A percentile compares a stretch with the other conserved stretches of the same genome.
These are phyloP conservation scores for Tricholaema leucomelas DNA, from an alignment of 2,113 vertebrate species.

Conservation along the genomic window DNA sequence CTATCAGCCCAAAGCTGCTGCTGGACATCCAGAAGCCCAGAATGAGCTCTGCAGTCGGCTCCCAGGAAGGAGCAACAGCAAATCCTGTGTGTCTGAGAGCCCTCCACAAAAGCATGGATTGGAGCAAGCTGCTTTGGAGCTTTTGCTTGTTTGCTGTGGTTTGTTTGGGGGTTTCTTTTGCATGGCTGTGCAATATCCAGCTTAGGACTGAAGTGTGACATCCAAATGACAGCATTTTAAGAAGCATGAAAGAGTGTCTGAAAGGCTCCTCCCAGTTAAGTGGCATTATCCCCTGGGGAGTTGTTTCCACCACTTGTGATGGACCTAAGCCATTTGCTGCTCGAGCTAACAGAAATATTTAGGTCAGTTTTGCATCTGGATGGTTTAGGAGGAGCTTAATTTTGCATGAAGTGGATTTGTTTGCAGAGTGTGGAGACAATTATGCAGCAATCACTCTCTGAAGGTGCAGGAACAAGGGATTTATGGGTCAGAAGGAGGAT, in stretches of 20 bases:
- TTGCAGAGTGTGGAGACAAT: neutral
- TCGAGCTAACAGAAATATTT: neutral
- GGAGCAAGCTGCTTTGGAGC: neutral
- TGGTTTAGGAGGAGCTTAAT: neutral
- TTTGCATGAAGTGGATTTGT: neutral
- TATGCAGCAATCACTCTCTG: neutral
- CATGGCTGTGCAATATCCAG: neutral
- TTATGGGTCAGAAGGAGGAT: neutral
- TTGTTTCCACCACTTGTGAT: neutral
- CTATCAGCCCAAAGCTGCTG: neutral
- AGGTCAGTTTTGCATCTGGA: neutral
- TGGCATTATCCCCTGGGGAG: neutral
- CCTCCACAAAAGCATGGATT: neutral
- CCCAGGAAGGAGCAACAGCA: neutral
- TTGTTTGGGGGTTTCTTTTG: neutral
- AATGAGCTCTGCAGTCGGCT: neutral
- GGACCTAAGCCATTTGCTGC: neutral
- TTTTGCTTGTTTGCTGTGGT: neutral
- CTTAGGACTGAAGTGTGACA: neutral
- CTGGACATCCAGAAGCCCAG: neutral
- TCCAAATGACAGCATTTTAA: neutral
- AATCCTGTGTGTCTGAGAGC: neutral
- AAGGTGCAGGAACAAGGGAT: neutral
- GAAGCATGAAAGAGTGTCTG: neutral
- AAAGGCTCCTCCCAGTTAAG: neutral